These are phyloP conservation scores for Lasius platythorax DNA, from an alignment of 2,888 invertebrate species.

Conservation along the genomic window DNA sequence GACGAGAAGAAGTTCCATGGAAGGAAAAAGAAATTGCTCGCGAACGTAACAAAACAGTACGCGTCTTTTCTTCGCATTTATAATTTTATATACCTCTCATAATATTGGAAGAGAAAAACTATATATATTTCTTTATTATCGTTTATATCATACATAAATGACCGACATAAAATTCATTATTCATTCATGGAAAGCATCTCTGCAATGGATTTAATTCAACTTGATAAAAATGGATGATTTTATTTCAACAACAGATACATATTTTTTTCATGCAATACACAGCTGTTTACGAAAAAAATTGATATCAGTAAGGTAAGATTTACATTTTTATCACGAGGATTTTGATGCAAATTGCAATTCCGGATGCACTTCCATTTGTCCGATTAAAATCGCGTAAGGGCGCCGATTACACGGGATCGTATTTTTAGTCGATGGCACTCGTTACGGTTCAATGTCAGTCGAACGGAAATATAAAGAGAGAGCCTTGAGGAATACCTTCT, in stretches of 20 bases:
- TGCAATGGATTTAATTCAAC: neutral
- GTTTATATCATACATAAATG: neutral
- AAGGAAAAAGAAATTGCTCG: neutral
- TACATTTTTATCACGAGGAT: slow-evolving; percentile 5
- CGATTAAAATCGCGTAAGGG: slow-evolving; percentile 49
- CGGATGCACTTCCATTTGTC: neutral
- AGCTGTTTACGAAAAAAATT: neutral
- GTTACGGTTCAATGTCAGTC: slow-evolving; percentile 26
- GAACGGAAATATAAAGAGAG: slow-evolving; percentile 50
- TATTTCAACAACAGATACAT: neutral
- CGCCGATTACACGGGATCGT: slow-evolving; percentile 27
- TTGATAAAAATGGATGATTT: neutral
- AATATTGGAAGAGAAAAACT: neutral
- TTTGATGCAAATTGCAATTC: neutral
- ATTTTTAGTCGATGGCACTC: slow-evolving; percentile 43
- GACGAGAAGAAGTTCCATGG: neutral
- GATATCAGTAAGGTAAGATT: neutral
- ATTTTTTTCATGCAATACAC: neutral
- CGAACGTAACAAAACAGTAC: neutral
- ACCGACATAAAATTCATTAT: neutral
- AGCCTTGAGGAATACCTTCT: slow-evolving; percentile 21
- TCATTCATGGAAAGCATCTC: neutral
- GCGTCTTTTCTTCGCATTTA: neutral
- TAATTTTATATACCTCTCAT: slow-evolving; percentile 9
- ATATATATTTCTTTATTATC: neutral